These are phyloP conservation scores for Mesorhabditis sp. DNA, from an alignment of 2,888 invertebrate species.

Conservation along the genomic window DNA sequence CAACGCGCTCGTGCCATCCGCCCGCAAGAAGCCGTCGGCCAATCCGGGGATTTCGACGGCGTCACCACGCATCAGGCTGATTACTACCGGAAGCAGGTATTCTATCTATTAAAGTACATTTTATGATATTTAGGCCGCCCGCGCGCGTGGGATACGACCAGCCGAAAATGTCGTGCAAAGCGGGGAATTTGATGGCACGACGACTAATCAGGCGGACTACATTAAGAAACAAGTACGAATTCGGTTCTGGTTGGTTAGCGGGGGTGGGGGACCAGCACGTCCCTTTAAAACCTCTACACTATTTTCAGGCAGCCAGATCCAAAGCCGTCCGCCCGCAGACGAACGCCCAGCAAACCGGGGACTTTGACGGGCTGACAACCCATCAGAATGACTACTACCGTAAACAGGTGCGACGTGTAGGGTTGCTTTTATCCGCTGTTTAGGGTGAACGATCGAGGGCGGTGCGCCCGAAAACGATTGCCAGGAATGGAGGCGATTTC, in stretches of 20 bases:
- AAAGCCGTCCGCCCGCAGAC: constrained; percentile 6
- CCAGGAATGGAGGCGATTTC: neutral
- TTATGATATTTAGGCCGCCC: neutral
- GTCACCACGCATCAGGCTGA: constrained; percentile 7
- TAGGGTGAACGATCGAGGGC: constrained; percentile 1
- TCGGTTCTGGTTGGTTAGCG: neutral
- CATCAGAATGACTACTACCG: constrained; percentile 16
- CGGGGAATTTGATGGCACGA: constrained; percentile 15
- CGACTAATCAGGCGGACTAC: constrained; percentile 18
- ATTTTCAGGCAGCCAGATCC: constrained; percentile 7
- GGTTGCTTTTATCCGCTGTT: too few species aligned
- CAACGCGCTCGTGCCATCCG: neutral
- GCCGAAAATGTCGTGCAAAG: constrained; percentile 8
- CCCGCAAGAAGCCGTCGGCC: neutral
- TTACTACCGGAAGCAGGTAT: constrained; percentile 5
- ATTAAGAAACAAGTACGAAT: constrained; percentile 11
- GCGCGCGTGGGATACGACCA: neutral
- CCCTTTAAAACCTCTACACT: neutral
- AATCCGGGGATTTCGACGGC: constrained; percentile 3
- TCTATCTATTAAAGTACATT: neutral
- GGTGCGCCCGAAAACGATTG: neutral
- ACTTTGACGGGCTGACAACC: constrained; percentile 14
- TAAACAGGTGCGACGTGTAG: constrained; percentile 6
- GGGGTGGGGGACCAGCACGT: neutral
- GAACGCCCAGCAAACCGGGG: constrained; percentile 11